Evolutionary conservation across 2,888 invertebrate genomes (phyloP).

Genomic region (Dryocosmus kuriphilus): DNA sequence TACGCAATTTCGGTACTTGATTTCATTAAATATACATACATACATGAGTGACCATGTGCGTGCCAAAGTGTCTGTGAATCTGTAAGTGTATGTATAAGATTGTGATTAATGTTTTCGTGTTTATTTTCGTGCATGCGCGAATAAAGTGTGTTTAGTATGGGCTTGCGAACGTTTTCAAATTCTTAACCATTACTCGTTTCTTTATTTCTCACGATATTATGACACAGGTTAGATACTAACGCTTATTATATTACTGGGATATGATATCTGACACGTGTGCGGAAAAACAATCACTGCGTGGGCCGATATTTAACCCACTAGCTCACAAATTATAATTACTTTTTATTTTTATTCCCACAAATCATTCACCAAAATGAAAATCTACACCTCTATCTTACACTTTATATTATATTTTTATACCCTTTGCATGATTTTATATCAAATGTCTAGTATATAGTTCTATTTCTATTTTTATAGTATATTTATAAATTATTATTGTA

Average conservation of each 20-base stretch:
- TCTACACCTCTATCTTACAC: constrained; percentile 14
- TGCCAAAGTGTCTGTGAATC: constrained; percentile 45
- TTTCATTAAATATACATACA: constrained; percentile 74
- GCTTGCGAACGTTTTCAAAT: not conserved
- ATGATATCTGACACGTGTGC: constrained; percentile 25
- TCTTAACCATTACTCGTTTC: constrained; percentile 10
- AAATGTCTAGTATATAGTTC: constrained; percentile 10
- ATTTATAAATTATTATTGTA: constrained; percentile 32
- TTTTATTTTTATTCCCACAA: constrained; percentile 12
- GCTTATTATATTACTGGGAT: constrained; percentile 18
- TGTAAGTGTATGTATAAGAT: constrained; percentile 53
- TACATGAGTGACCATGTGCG: constrained; percentile 59
- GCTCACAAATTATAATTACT: constrained; percentile 15
- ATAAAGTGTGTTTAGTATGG: constrained; percentile 11
- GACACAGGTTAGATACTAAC: constrained; percentile 34
- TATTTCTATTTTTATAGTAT: constrained; percentile 24
- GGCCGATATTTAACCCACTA: constrained; percentile 36
- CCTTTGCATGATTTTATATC: constrained; percentile 34
- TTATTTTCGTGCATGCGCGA: constrained; percentile 44
- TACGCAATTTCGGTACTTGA: constrained; percentile 69
- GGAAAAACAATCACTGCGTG: constrained; percentile 30
- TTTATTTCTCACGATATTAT: constrained; percentile 33
- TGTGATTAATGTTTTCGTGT: constrained; percentile 46
- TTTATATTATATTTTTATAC: constrained; percentile 20
- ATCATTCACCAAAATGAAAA: constrained; percentile 11